These are phyloP conservation scores for Halcyon malimbica DNA, from an alignment of 2,113 vertebrate genomes.

Conservation along the genomic window DNA sequence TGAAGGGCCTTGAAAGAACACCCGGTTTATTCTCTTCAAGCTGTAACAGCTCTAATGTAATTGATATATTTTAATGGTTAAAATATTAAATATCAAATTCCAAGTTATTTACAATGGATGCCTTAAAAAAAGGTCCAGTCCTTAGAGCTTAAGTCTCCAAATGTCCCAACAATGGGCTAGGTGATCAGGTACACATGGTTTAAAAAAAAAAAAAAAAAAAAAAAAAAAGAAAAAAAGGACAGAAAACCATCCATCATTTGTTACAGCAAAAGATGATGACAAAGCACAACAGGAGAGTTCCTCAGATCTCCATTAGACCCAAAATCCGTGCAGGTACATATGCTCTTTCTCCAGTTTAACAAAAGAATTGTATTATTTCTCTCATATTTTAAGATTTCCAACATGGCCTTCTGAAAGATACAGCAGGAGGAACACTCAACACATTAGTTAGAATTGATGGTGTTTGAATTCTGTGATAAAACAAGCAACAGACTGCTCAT, in stretches of 20 bases:
- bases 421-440: not conserved
- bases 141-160: not conserved
- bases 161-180: not conserved
- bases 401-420: not conserved
- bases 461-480: not conserved
- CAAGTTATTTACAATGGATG: not conserved
- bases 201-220: too few relatives aligned
- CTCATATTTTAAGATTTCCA: not conserved
- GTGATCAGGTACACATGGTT: not conserved
- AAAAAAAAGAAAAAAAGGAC: not conserved
- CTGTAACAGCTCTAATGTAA: not conserved
- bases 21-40: not conserved
- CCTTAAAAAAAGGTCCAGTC: not conserved
- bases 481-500: fast-evolving
- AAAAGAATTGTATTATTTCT: not conserved
- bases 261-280: not conserved
- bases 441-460: not conserved
- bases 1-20: not conserved
- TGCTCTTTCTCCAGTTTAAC: not conserved
- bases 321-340: not conserved
- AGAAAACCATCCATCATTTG: not conserved
- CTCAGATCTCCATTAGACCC: not conserved
- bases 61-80: not conserved
- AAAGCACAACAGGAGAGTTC: not conserved
- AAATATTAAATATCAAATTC: not conserved